phyloP scores from a whole-genome alignment of 2,113 vertebrate species.

The Macrotis lagotis region DNA sequence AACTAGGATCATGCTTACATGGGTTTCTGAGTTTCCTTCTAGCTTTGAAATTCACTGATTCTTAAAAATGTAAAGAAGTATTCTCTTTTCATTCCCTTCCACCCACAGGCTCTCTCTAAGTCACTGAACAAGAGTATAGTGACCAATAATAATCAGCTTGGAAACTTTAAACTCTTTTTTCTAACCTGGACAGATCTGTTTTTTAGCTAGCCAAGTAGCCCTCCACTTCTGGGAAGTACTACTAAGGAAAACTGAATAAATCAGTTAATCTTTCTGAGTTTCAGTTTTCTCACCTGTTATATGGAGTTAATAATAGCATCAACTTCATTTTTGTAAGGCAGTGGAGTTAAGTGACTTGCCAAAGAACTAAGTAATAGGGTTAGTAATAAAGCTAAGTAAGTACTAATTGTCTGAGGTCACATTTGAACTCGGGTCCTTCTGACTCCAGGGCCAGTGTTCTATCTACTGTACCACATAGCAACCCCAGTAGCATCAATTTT shows the following conservation, averaged over 20 bases:
- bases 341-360: too few relatives aligned
- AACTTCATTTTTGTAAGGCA: too few relatives aligned
- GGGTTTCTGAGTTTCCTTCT: not conserved
- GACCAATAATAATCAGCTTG: not conserved
- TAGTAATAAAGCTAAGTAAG: too few relatives aligned
- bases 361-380: too few relatives aligned
- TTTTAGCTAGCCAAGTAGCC: not conserved
- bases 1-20: not conserved
- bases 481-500: not conserved
- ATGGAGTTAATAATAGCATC: not conserved
- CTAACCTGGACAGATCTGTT: not conserved
- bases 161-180: not conserved
- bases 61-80: not conserved
- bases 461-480: too few relatives aligned
- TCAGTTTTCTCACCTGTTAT: not conserved
- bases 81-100: not conserved
- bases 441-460: too few relatives aligned
- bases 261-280: not conserved
- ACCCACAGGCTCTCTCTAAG: not conserved
- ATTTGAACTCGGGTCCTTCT: too few relatives aligned
- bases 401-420: too few relatives aligned
- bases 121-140: not conserved
- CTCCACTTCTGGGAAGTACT: not conserved
- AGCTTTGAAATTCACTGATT: not conserved
- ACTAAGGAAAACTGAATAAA: not conserved